Evolutionary conservation across 2,888 invertebrate species (phyloP).

Genomic region (Ptychoptera albimana): DNA sequence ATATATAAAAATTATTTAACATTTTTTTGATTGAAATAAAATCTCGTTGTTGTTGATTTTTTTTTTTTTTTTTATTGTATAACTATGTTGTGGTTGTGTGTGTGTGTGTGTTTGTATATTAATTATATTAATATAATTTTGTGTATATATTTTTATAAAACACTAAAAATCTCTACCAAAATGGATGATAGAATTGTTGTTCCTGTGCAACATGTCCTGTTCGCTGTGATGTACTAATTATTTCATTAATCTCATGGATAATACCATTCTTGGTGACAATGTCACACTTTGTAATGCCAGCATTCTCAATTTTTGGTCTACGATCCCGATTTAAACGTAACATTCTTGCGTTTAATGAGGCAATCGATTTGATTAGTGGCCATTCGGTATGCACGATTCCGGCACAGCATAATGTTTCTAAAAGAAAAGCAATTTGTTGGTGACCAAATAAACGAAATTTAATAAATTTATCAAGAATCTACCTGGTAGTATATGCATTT

Average conservation of each 20-base stretch:
- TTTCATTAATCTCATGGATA: conserved; percentile 29
- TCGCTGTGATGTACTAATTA: conserved; percentile 18
- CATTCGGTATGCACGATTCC: conserved; percentile 30
- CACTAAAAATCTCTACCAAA: neutral
- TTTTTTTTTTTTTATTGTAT: neutral
- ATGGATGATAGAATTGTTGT: neutral
- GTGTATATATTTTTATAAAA: too few species aligned
- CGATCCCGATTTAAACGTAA: conserved; percentile 27
- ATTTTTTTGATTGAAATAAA: too few species aligned
- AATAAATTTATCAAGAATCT: neutral
- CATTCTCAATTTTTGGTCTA: conserved; percentile 30
- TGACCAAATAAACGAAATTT: neutral
- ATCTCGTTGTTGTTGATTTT: too few species aligned
- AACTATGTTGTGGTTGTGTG: neutral
- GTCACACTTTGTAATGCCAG: conserved; percentile 31
- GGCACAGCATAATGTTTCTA: conserved; percentile 29
- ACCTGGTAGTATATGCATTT: conserved; percentile 20
- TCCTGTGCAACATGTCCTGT: conserved; percentile 10
- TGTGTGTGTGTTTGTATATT: neutral
- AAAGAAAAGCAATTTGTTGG: neutral
- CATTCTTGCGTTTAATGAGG: conserved; percentile 23
- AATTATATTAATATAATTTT: neutral
- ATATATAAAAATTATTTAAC: too few species aligned
- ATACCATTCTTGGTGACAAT: conserved; percentile 27
- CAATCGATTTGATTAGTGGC: conserved; percentile 30